These are phyloP conservation scores for Amphimedon queenslandica DNA, from an alignment of 37 sponge, comb jelly and placozoan genomes.

Conservation along the genomic window DNA sequence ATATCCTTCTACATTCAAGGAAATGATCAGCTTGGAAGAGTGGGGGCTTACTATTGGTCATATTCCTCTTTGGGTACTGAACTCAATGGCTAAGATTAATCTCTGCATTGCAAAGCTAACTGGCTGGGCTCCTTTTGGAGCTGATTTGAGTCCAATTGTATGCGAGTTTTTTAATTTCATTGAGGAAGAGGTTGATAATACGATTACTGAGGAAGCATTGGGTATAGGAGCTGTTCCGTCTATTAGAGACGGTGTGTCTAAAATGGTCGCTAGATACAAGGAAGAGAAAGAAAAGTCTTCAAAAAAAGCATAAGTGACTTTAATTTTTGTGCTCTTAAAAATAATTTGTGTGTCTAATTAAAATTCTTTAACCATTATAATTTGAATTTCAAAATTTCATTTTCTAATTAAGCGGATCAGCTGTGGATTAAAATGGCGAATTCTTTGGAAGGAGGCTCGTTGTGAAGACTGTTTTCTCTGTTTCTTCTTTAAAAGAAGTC, in stretches of 20 bases:
- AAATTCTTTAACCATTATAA: too few relatives aligned
- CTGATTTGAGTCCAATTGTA: slow-evolving; percentile 26
- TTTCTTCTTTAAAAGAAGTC: too few relatives aligned
- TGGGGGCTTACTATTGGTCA: slow-evolving; percentile 15
- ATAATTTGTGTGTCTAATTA: too few relatives aligned
- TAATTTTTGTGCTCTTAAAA: too few relatives aligned
- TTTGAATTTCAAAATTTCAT: too few relatives aligned
- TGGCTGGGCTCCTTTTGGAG: slow-evolving; percentile 60
- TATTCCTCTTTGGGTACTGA: slow-evolving; percentile 13
- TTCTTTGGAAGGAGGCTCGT: too few relatives aligned
- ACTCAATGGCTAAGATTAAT: slow-evolving; percentile 26
- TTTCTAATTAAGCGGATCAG: too few relatives aligned
- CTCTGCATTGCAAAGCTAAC: slow-evolving; percentile 27
- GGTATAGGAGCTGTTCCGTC: slow-evolving; percentile 35
- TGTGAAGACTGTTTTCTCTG: too few relatives aligned
- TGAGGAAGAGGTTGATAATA: slow-evolving; percentile 20
- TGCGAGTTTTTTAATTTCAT: slow-evolving; percentile 13
- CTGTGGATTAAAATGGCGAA: too few relatives aligned
- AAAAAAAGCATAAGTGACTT: too few relatives aligned
- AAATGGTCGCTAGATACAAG: slow-evolving; percentile 28
- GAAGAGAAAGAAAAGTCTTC: not conserved
- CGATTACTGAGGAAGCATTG: slow-evolving; percentile 11
- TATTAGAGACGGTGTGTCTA: slow-evolving; percentile 19
- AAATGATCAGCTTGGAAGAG: slow-evolving; percentile 32
- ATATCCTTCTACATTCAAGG: slow-evolving; percentile 33